Conservation (phyloP, 2,888 invertebrate genomes). For the Pandemis cinnamomeana region DNA sequence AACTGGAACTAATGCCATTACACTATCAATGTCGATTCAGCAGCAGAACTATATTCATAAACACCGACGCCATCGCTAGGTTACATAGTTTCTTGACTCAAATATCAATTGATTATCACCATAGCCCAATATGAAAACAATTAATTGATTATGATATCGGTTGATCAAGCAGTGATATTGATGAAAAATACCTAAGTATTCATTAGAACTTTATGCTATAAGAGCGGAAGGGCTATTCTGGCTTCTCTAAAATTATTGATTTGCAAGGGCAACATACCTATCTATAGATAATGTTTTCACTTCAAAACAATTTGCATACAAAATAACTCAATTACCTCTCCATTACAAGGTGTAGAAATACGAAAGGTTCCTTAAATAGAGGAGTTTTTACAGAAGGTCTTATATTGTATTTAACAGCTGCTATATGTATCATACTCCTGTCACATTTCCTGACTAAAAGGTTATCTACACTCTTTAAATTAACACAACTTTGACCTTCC, state of each 20-base stretch:
- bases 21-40: too few species aligned
- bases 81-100: background rate
- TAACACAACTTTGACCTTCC: background rate
- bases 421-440: too few species aligned
- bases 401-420: too few species aligned
- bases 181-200: background rate
- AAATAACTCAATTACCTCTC: too few species aligned
- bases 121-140: background rate
- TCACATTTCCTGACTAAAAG: too few species aligned
- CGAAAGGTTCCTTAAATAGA: background rate
- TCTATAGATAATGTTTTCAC: background rate
- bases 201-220: background rate
- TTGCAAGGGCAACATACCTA: background rate
- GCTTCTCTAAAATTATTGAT: background rate
- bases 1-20: too few species aligned
- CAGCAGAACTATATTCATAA: too few species aligned
- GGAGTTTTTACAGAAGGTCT: background rate
- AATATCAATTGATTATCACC: too few species aligned
- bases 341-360: background rate
- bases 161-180: slow-evolving; percentile 12
- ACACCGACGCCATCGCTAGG: background rate
- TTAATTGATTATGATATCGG: background rate
- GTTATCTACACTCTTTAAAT: too few species aligned
- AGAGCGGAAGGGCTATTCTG: background rate
- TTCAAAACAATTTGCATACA: background rate